Conservation (phyloP, 2,888 invertebrate species). For the Lymantria dispar region DNA sequence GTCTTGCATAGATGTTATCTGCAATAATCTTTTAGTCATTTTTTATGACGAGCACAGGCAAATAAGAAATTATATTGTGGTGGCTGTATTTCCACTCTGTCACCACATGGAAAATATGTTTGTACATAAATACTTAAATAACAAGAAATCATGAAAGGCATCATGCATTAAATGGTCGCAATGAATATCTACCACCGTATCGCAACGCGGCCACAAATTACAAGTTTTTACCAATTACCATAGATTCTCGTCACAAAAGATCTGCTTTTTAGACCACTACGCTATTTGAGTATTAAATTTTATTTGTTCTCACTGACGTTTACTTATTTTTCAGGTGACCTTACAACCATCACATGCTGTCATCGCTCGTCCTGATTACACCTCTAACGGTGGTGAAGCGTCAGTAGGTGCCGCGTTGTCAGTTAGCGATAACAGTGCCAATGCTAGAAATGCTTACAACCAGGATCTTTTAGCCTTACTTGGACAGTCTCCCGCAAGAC, state of each 20-base stretch:
- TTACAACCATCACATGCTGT: constrained; percentile 70
- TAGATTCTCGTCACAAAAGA: not conserved
- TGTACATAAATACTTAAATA: too few relatives aligned
- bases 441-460: constrained; percentile 47
- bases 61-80: too few relatives aligned
- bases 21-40: too few relatives aligned
- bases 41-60: too few relatives aligned
- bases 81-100: too few relatives aligned
- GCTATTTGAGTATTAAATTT: not conserved
- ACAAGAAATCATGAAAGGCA: too few relatives aligned
- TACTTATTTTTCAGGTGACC: constrained; percentile 47
- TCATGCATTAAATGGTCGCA: too few relatives aligned
- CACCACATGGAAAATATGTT: too few relatives aligned
- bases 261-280: not conserved
- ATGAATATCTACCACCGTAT: too few relatives aligned
- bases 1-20: too few relatives aligned
- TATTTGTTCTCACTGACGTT: not conserved
- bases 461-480: constrained; percentile 64
- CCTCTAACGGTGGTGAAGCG: constrained; percentile 70
- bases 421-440: constrained; percentile 63
- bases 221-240: too few relatives aligned
- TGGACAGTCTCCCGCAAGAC: constrained; percentile 51
- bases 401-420: constrained; percentile 74
- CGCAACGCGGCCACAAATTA: too few relatives aligned
- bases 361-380: constrained; percentile 67